Evolutionary conservation across 2,797 vertebrate species (phyloP).

Genomic region (Oophaga sylvatica): DNA sequence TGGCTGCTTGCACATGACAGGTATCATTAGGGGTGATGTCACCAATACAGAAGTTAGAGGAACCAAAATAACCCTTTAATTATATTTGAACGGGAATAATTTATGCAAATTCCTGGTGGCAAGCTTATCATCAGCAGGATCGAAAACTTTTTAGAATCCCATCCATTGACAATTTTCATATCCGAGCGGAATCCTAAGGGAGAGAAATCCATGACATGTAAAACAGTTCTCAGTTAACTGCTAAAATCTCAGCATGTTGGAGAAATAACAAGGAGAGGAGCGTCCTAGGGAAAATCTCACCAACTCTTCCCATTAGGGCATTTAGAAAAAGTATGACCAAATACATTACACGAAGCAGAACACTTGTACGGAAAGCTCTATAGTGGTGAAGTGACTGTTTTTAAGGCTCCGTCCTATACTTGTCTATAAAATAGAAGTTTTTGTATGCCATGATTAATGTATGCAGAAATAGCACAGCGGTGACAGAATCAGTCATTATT

Average conservation of each 20-base stretch:
- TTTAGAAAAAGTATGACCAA: neutral
- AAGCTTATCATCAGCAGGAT: neutral
- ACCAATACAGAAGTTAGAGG: too few relatives aligned
- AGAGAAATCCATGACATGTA: neutral
- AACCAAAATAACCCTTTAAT: too few relatives aligned
- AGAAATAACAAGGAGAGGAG: neutral
- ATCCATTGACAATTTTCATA: neutral
- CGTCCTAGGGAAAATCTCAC: constrained; percentile 1
- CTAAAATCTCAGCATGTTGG: neutral
- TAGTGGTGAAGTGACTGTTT: neutral
- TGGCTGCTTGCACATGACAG: too few relatives aligned
- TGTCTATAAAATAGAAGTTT: neutral
- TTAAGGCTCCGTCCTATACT: neutral
- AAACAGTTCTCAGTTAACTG: constrained; percentile 12
- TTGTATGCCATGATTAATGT: constrained; percentile 1
- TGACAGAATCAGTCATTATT: neutral
- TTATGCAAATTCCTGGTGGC: neutral
- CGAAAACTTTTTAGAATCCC: neutral
- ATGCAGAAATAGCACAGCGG: neutral
- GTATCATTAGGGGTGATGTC: too few relatives aligned
- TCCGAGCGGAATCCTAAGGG: neutral
- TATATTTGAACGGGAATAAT: neutral
- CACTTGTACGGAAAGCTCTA: neutral
- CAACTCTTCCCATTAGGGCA: neutral
- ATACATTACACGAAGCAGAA: neutral